phyloP scores from a whole-genome alignment of 1,140 invertebrate genomes.

The Steinernema khuongi region DNA sequence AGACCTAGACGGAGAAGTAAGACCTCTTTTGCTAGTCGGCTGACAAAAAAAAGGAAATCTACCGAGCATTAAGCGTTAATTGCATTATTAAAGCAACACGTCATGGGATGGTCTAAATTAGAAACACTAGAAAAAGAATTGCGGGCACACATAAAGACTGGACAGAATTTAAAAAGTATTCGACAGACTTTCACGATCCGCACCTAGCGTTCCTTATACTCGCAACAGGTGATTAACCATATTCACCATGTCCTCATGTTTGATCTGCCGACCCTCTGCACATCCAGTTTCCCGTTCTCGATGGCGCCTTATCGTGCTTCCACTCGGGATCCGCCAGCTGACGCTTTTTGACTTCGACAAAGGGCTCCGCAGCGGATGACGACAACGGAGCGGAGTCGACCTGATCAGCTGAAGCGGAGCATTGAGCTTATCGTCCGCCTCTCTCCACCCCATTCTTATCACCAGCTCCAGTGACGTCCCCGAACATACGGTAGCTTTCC shows the following conservation, averaged over 20 bases:
- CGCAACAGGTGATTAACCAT: too few species aligned
- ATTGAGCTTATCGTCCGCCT: neutral
- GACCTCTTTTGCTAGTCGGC: too few species aligned
- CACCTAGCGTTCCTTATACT: too few species aligned
- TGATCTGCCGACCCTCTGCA: neutral
- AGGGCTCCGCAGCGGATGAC: neutral
- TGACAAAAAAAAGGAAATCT: too few species aligned
- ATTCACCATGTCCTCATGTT: neutral
- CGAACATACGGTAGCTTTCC: neutral
- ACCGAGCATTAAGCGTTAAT: too few species aligned
- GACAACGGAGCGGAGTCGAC: neutral
- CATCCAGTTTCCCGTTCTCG: neutral
- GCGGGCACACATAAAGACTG: too few species aligned
- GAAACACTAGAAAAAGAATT: too few species aligned
- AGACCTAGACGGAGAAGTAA: too few species aligned
- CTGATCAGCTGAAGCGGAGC: conserved; percentile 1
- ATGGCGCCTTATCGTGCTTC: neutral
- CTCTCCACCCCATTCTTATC: neutral
- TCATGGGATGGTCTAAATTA: too few species aligned
- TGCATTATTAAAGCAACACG: too few species aligned
- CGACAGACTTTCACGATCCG: too few species aligned
- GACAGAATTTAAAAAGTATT: too few species aligned
- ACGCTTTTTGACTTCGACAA: neutral
- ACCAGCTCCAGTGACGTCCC: neutral
- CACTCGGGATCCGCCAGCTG: neutral